Percentiles rank a stretch among this genome's conserved stretches.
These are phyloP conservation scores for Aplocera efformata DNA, from an alignment of 2,888 invertebrate genomes.

Conservation along the genomic window DNA sequence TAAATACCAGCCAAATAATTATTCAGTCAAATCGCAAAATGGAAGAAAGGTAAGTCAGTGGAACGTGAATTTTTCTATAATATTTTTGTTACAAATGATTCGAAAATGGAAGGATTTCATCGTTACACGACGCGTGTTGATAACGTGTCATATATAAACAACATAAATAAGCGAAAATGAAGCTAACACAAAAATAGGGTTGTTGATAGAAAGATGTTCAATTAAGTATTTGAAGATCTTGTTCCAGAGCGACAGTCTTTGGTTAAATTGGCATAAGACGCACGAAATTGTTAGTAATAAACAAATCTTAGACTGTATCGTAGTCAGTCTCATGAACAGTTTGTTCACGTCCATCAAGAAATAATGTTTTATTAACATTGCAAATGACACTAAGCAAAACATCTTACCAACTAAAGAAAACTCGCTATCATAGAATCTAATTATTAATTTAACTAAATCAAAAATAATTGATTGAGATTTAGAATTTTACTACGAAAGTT, in stretches of 20 bases:
- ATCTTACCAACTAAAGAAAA: slow-evolving; percentile 13
- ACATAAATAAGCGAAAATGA: slow-evolving; percentile 6
- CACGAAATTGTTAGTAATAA: slow-evolving; percentile 28
- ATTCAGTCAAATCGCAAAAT: slow-evolving; percentile 9
- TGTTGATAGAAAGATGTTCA: slow-evolving; percentile 3
- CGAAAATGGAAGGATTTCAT: neutral
- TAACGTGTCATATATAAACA: neutral
- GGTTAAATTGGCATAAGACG: slow-evolving; percentile 41
- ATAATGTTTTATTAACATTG: slow-evolving; percentile 43
- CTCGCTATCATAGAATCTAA: slow-evolving; percentile 3
- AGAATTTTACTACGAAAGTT: slow-evolving; percentile 5
- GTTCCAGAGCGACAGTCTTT: slow-evolving; percentile 46
- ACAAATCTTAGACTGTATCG: slow-evolving; percentile 36
- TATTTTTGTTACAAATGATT: slow-evolving; percentile 2
- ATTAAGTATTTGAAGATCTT: slow-evolving; percentile 22
- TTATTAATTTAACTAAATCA: slow-evolving; percentile 8
- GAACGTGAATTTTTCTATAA: neutral
- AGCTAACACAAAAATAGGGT: neutral
- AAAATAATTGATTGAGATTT: slow-evolving; percentile 26
- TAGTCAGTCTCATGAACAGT: slow-evolving; percentile 58
- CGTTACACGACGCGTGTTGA: too few relatives aligned
- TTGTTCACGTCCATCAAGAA: slow-evolving; percentile 44
- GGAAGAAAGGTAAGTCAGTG: slow-evolving; percentile 4
- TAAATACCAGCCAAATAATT: slow-evolving; percentile 12
- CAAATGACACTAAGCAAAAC: slow-evolving; percentile 14